Base-by-base conservation (phyloP, 1,140 invertebrate genomes). In the Mercenaria mercenaria region DNA sequence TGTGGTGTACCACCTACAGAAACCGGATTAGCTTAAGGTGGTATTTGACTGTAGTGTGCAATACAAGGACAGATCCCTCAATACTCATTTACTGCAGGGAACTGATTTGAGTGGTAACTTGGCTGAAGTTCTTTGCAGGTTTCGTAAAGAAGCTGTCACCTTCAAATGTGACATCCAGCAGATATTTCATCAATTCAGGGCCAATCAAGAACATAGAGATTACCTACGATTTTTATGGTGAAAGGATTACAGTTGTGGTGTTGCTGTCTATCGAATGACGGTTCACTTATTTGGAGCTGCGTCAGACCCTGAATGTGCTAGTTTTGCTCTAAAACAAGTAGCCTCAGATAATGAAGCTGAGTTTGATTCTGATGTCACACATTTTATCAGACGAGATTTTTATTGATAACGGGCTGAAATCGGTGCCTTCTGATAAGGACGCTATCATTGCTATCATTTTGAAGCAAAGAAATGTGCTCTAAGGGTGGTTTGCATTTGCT, bases 11-110 rank as follows among this genome's bases (percentile, higher is more conserved):
- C 85, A 92, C 43, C 76, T 67, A 4, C 77, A 88, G n/a, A 92
- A 91, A 59, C 84, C 88, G 34, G 61, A 79, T 29, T 93, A 92
- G 72, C 6, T 91, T 32, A 29, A 90, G 20, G 82, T 93, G 18
- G 93, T 93, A 0, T 93, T 93, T 77, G 91, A 93, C 50, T 92
- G 91, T 80, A 52, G 84, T 56, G 90, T 91, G 18, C 37, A 32
- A 39, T 91, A 39, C 29, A 43, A 83, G 20, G 86, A 88, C 34
- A 56, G 20, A 32, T 91, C 77, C 0, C 52, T 93, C 18, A 93
- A 93, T 67, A 72, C 82, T 29, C 34, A 79, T 18, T 32, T 92
- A 26, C 72, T 91, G 32, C 90, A 88, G 77, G 88, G 92, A 50
- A 91, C 91, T 41, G 85, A 93, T 61, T 20, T 92, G 26, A 91